Evolutionary conservation across 2,888 invertebrate genomes (phyloP).

Genomic region (Eucera pruinosa): DNA sequence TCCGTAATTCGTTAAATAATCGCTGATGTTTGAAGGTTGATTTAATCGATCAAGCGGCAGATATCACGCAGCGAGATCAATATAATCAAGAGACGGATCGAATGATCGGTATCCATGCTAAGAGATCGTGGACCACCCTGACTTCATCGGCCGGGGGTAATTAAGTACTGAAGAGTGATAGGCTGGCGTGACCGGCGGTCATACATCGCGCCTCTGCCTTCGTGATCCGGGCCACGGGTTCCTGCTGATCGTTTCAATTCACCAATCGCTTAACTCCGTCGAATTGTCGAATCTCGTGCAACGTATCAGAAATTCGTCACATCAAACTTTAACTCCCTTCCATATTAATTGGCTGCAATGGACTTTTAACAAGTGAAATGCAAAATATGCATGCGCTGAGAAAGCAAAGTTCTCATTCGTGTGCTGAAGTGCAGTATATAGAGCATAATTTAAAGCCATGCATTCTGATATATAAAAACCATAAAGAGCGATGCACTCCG

Average conservation of each 20-base stretch:
- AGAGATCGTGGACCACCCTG: conserved; percentile 77
- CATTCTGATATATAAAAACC: too few species aligned
- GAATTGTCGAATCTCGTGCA: conserved; percentile 48
- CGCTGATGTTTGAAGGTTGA: conserved; percentile 37
- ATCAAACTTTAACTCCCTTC: not conserved
- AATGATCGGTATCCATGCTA: conserved; percentile 61
- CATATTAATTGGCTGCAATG: too few species aligned
- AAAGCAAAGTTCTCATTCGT: too few species aligned
- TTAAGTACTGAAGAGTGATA: conserved; percentile 77
- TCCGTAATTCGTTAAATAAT: conserved; percentile 25
- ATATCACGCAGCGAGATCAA: conserved; percentile 60
- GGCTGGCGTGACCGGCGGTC: conserved; percentile 78
- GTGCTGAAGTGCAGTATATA: too few species aligned
- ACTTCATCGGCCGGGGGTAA: conserved; percentile 76
- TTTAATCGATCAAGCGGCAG: conserved; percentile 63
- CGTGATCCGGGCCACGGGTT: conserved; percentile 74
- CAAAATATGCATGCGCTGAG: too few species aligned
- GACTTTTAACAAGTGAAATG: too few species aligned
- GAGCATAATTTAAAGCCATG: too few species aligned
- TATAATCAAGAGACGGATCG: conserved; percentile 65
- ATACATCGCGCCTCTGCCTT: conserved; percentile 76
- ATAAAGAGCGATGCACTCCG: too few species aligned
- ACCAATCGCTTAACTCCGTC: conserved; percentile 67
- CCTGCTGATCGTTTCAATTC: conserved; percentile 73
- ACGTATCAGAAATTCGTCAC: conserved; percentile 1